These are phyloP conservation scores for Triplophysa tibetana DNA, from an alignment of 2,113 vertebrate genomes.

Conservation along the genomic window DNA sequence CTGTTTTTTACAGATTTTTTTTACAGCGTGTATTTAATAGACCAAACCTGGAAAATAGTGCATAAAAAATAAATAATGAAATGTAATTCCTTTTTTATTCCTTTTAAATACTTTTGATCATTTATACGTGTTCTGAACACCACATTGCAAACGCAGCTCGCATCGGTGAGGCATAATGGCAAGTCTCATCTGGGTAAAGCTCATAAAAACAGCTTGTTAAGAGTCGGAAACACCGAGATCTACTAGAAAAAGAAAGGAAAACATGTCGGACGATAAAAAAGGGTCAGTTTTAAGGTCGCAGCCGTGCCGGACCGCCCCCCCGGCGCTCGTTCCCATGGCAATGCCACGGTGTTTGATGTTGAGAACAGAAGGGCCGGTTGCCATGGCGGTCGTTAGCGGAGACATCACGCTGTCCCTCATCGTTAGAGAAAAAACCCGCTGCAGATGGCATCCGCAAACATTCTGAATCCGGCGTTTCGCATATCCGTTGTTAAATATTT, in stretches of 20 bases:
- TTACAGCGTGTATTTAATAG: no score
- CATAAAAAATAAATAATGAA: no score
- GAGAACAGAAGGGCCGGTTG: constrained; percentile 49
- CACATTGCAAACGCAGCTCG: not conserved
- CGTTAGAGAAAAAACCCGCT: constrained; percentile 28
- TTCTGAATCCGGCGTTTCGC: not conserved
- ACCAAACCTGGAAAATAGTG: no score
- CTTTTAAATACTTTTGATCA: no score
- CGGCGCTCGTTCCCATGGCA: constrained; percentile 71
- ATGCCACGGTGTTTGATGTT: constrained; percentile 51
- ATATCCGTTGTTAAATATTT: not conserved
- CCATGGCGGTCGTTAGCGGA: constrained; percentile 49
- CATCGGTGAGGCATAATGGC: not conserved
- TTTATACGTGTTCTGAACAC: not conserved
- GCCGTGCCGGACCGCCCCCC: constrained; percentile 65
- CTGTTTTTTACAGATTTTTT: no score
- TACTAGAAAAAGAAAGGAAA: constrained; percentile 56
- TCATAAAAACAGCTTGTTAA: constrained; percentile 59
- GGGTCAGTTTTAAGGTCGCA: constrained; percentile 65
- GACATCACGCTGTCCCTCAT: constrained; percentile 39
- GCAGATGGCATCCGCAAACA: constrained; percentile 17
- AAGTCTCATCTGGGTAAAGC: not conserved
- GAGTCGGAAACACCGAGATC: constrained; percentile 29
- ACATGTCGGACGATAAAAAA: constrained; percentile 32
- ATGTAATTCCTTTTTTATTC: no score